Evolutionary conservation across 2,113 vertebrate genomes (phyloP), one percentile per base, ranked within the genome.

Genomic region (Chlorocebus sabaeus): DNA sequence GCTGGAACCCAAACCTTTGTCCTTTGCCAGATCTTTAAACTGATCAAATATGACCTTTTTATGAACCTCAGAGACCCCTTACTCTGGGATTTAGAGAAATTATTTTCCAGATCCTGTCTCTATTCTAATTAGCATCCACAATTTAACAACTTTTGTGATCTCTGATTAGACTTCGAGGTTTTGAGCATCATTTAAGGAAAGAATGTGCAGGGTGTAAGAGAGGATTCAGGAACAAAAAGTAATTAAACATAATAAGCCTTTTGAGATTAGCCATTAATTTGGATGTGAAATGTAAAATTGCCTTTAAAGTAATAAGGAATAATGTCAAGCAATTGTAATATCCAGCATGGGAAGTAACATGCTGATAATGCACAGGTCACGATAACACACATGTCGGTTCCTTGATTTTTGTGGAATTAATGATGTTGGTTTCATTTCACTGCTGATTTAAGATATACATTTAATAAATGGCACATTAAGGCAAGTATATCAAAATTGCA

Each of bases 241-340:
- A 98, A 98, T 98, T 97, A 98, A 97, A 86, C 38, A 0, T 90
- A 97, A 95, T 97, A 93, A 95, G 86, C 96, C 98, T 98, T 98
- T 91, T 89, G 98, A 98, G 98, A 93, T 97, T 98, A 98, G 96
- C 97, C 97, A 97, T 98, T 98, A 98, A 98, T 99, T 98, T 98
- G 59, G 86, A 96, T 97, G 97, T 98, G 93, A 98, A 98, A 97
- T 98, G 79, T 96, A 95, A 98, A 98, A 98, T 98, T 94, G 95
- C 88, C 89, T 95, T 98, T 97, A 64, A 97, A 98, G 95, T 98
- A 98, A 96, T 98, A 96, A 96, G 96, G 97, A 89, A 92, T 98
- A 96, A 94, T 97, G 96, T 72, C 22, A 0, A 17, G 96, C 86
- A 8, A 7, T 93, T 95, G 95, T 89, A 97, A 97, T 97, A 96